Base-by-base conservation (phyloP, 2,113 vertebrate species). In the Nibea coibor region DNA sequence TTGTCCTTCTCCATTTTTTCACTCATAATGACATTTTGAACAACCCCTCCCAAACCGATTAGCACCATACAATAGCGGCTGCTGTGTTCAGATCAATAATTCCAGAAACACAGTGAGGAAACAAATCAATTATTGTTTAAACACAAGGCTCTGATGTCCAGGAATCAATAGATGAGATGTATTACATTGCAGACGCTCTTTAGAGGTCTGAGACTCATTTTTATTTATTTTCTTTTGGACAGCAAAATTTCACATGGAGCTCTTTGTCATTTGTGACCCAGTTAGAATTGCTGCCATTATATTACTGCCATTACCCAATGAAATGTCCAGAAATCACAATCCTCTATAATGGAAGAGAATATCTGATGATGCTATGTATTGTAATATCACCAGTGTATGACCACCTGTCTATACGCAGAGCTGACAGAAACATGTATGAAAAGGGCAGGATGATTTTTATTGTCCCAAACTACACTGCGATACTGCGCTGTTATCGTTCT, bases 41-140 rank as follows among this genome's bases (percentile, higher is more conserved):
- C 93, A 93, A 93, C 91, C 85, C 17, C 91, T 85, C 90, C 89
- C 85, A 92, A 93, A 93, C 86, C 79, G 92, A 95, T 96, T 95
- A 95, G 94, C 91, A 85, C 89, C 78, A 83, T 88, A 73, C 70
- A 89, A 80, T 75, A 94, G 87, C 91, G 88, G 88, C 91, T 91
- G 93, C 94, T 92, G 91, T 94, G 90, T 91, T 86, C 91, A 92
- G 93, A 95, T 96, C 95, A 95, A 95, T 95, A 92, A 63, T 91
- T 93, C 90, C 86, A 92, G 93, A 94, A 93, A 93, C 91, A 94
- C 93, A 91, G 90, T 80, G 85, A 87, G 77, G 93, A 91, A 95
- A 94, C 93, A 95, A 94, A 96, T 96, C 94, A 94, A 95, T 96
- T 93, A 95, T 93, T 94, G 93, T 96, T 94, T 94, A 95, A 95